Conservation (phyloP, 2,888 invertebrate species). For the Amblyteles armatorius region DNA sequence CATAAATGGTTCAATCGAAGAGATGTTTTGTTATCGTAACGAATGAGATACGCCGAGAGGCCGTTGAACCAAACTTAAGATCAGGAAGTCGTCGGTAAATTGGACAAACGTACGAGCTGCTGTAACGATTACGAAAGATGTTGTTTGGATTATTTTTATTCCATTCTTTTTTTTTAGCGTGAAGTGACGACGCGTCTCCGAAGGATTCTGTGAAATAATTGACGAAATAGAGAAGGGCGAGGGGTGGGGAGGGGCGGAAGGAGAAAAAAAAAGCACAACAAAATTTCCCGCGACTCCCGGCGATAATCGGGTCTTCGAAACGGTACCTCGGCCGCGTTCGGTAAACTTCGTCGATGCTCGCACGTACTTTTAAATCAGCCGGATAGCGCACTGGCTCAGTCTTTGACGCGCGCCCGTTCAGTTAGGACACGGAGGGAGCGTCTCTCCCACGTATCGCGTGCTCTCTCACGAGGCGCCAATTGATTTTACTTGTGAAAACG, state of each 20-base stretch:
- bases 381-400: slow-evolving; percentile 75
- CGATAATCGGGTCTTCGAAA: slow-evolving; percentile 74
- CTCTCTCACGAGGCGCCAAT: neutral
- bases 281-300: slow-evolving; percentile 27
- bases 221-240: neutral
- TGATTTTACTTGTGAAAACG: slow-evolving; percentile 30
- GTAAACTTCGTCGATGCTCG: slow-evolving; percentile 75
- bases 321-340: slow-evolving; percentile 77
- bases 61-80: too few relatives aligned
- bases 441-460: slow-evolving; percentile 23
- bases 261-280: slow-evolving; percentile 26
- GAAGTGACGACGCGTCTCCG: slow-evolving; percentile 3
- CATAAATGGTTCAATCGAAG: too few relatives aligned
- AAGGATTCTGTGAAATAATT: neutral
- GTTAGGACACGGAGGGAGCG: slow-evolving; percentile 67
- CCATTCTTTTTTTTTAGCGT: neutral
- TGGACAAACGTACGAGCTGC: slow-evolving; percentile 2
- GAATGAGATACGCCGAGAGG: too few relatives aligned
- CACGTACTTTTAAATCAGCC: slow-evolving; percentile 75
- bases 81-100: neutral
- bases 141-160: too few relatives aligned
- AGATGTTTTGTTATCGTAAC: too few relatives aligned
- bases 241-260: neutral
- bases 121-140: neutral
- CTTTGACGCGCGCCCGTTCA: slow-evolving; percentile 79